phyloP scores from a whole-genome alignment of 92 coral and sea anemone genomes.

The Actinostola sp. region DNA sequence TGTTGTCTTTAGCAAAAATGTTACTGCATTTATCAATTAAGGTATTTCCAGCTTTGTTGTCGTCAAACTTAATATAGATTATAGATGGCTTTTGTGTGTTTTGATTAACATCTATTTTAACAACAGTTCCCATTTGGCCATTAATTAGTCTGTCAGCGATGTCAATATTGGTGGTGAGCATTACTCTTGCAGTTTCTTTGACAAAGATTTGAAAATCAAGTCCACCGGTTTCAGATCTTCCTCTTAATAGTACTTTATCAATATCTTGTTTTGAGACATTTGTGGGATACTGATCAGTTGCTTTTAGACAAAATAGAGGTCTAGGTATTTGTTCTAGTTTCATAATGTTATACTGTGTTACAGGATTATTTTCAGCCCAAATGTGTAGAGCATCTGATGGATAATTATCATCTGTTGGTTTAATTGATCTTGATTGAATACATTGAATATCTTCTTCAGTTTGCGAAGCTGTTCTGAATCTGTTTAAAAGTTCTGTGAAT shows the following conservation, averaged over 20 bases:
- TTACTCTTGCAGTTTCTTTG: conserved; percentile 7
- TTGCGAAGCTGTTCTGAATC: conserved; percentile 64
- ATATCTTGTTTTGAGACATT: conserved; percentile 30
- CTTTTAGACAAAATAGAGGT: conserved; percentile 22
- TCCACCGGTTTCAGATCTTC: conserved; percentile 32
- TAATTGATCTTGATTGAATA: conserved; percentile 45
- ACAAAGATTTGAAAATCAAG: conserved; percentile 11
- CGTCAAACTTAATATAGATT: conserved; percentile 73
- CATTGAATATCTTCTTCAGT: conserved; percentile 54
- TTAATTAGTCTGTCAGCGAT: conserved; percentile 32
- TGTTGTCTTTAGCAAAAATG: conserved; percentile 50
- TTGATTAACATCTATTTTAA: conserved; percentile 29
- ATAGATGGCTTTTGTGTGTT: conserved; percentile 39
- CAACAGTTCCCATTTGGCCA: conserved; percentile 78
- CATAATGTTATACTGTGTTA: conserved; percentile 24
- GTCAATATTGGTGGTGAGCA: conserved; percentile 55
- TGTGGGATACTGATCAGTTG: conserved; percentile 29
- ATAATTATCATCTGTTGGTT: conserved; percentile 23
- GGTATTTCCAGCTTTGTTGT: conserved; percentile 47
- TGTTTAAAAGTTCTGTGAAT: conserved; percentile 66
- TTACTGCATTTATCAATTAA: conserved; percentile 30
- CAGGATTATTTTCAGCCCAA: conserved; percentile 66
- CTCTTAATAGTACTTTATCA: conserved; percentile 17
- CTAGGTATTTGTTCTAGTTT: conserved; percentile 20
- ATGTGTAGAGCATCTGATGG: too few relatives aligned